A percentile compares a stretch with the other conserved stretches of the same genome.
These are phyloP conservation scores for Cynopterus brachyotis DNA, from an alignment of 2,113 vertebrate species.

Conservation along the genomic window DNA sequence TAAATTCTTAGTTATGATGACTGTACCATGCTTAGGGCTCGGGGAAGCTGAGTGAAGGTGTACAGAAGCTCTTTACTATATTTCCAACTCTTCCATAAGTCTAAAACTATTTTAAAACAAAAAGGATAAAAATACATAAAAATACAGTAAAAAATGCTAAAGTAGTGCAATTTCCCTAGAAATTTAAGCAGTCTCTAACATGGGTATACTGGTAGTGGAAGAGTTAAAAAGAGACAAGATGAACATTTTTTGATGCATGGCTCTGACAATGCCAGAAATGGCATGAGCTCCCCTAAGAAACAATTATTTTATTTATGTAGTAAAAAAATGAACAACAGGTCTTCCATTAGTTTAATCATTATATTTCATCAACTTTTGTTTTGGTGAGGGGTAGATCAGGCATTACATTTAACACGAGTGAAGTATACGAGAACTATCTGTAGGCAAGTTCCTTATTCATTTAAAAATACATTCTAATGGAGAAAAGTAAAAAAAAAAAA, in stretches of 20 bases:
- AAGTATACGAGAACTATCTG: background rate
- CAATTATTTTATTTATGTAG: background rate
- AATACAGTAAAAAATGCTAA: background rate
- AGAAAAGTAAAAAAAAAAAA: background rate
- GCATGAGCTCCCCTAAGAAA: background rate
- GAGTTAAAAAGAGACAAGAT: background rate
- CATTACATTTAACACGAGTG: background rate
- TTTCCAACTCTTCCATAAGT: background rate
- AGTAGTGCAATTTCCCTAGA: background rate
- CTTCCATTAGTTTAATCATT: background rate
- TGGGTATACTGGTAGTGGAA: background rate
- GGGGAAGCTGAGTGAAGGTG: background rate
- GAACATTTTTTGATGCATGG: background rate
- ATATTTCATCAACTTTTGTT: background rate
- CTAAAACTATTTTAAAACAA: background rate
- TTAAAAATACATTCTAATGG: background rate
- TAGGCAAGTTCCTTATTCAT: background rate
- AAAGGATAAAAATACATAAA: background rate
- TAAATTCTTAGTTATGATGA: background rate
- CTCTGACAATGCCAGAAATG: background rate
- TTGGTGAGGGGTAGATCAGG: fast-evolving
- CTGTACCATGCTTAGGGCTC: background rate
- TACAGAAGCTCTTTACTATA: background rate
- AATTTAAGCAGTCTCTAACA: background rate
- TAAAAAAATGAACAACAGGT: background rate